These are phyloP conservation scores for Grapholita molesta DNA, from an alignment of 1,140 invertebrate species.

Conservation along the genomic window DNA sequence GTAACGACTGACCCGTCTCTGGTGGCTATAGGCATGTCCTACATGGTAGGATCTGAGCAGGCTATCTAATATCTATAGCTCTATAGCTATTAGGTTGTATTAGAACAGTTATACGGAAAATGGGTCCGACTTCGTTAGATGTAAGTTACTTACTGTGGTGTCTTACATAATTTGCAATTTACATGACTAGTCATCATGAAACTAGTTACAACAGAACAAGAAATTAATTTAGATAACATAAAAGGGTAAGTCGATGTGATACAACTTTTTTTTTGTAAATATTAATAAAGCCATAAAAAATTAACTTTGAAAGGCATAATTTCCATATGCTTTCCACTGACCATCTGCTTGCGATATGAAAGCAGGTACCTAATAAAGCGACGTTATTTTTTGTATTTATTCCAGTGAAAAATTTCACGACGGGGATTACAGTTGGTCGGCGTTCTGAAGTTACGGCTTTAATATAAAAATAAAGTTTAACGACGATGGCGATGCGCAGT, in stretches of 20 bases:
- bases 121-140: too few relatives aligned
- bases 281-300: not conserved
- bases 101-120: too few relatives aligned
- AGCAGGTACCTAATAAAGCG: not conserved
- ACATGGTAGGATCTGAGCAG: not conserved
- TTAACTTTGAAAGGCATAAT: not conserved
- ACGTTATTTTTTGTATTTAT: slow-evolving; percentile 5
- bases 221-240: too few relatives aligned
- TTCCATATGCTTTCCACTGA: not conserved
- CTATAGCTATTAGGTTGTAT: not conserved
- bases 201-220: too few relatives aligned
- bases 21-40: not conserved
- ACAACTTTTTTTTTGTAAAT: not conserved
- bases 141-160: too few relatives aligned
- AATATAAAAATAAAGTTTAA: slow-evolving; percentile 76
- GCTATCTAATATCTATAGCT: not conserved
- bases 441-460: slow-evolving; percentile 65
- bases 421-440: slow-evolving; percentile 59
- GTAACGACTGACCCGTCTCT: not conserved
- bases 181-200: too few relatives aligned
- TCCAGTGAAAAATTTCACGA: slow-evolving; percentile 44
- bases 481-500: slow-evolving; percentile 60
- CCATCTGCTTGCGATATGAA: not conserved
- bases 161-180: too few relatives aligned
- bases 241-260: too few relatives aligned